A percentile compares a stretch with the other conserved stretches of the same genome.
phyloP scores from a whole-genome alignment of 2,888 invertebrate genomes.

The Gerris lacustris region DNA sequence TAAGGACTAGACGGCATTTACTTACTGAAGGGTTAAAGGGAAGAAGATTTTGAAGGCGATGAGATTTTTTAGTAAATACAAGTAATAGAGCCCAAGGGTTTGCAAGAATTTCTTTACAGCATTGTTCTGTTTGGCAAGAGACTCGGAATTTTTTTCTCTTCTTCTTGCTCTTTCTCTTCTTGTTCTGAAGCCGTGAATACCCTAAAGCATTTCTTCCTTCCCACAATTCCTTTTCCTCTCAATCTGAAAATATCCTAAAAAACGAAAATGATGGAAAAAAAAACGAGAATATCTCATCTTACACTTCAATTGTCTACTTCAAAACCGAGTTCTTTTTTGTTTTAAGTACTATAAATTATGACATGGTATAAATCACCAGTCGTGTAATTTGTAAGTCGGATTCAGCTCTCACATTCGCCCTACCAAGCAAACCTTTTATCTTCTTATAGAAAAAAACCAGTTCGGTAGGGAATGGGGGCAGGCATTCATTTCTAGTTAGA shows the following conservation, averaged over 20 bases:
- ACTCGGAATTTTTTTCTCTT: neutral
- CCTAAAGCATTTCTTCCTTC: neutral
- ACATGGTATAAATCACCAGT: neutral
- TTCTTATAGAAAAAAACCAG: neutral
- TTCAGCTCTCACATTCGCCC: neutral
- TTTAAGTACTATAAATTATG: constrained; percentile 5
- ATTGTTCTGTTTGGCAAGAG: neutral
- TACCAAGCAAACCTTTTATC: neutral
- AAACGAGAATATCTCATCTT: neutral
- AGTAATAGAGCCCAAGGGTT: neutral
- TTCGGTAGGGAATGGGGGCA: too few species aligned
- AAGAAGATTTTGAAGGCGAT: neutral
- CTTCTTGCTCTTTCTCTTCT: neutral
- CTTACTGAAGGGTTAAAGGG: too few species aligned
- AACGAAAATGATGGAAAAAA: neutral
- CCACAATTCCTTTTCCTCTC: neutral
- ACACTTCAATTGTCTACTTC: neutral
- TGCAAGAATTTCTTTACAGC: neutral
- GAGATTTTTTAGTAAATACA: neutral
- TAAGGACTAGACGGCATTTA: too few species aligned
- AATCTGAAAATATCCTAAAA: too few species aligned
- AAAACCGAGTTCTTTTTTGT: neutral
- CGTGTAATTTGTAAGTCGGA: neutral
- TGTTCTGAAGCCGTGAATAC: too few species aligned
- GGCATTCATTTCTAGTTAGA: neutral